Base-by-base conservation (phyloP, 1,140 invertebrate species). In the Epicauta chinensis region DNA sequence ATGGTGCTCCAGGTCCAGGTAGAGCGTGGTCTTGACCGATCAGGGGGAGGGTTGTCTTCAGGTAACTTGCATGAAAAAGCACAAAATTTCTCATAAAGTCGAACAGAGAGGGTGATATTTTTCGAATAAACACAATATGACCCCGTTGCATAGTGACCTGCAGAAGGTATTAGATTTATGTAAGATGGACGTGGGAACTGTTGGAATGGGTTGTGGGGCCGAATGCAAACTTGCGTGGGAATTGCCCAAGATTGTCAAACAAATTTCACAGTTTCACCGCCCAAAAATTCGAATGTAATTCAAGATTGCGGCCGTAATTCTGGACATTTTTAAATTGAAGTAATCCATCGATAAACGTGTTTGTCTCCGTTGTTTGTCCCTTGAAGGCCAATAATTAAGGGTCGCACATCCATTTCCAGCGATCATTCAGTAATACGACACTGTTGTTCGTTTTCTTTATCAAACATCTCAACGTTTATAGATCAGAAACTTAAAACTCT, bases 151-250 rank as follows among this genome's bases (percentile, higher is more conserved):
- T n/a, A 16, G 29, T 37, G 15, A 12, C 32, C 9, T 17, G n/a
- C 17, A 48, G 36, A 23, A 29, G 34, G 29, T 29, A 11, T 38
- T n/a, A 15, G 45, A 48, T 48, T 48, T 48, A 36, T 48, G 35
- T 48, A 48, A 48, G 45, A 38, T 48, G 29, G 16, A 36, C 45
- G 36, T 13, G 45, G 45, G 36, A 48, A 48, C 35, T 35, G 45
- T 34, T 12, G 12, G 11, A 34, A 34, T 48, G 36, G 34, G 45
- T 16, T 48, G 45, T 34, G 32, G 32, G 29, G 29, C 10, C 3
- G 3, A 34, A n/a, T 34, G 32, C 5, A 34, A 34, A 34, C 3
- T 34, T 12, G 32, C 32, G 32, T 34, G 32, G 32, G 32, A 34
- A 34, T 11, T 12, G 7, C 7, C 23, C 23, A 23, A 23, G 7